Base-by-base conservation (phyloP, 2,888 invertebrate species). In the Masnerella sp. region DNA sequence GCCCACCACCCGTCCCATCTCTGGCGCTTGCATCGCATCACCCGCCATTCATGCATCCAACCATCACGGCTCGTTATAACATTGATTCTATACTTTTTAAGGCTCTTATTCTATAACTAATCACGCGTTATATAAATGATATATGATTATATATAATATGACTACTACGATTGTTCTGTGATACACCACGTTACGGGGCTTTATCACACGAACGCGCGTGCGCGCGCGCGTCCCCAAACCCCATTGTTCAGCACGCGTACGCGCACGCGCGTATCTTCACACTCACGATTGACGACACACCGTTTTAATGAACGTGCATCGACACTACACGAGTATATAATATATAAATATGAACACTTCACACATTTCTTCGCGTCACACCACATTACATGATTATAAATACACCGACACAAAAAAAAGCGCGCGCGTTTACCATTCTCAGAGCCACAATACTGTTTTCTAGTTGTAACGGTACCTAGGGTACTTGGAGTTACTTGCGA, bases 111-210 rank as follows among this genome's bases (percentile, higher is more conserved):
- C 81, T 80, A 80, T 78, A 77, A 76, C 38, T 78, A 32, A 38
- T 38, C 38, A 77, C 72, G 79, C 77, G 79, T 78, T 78, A 82
- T 82, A 83, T 75, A 79, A 77, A 82, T 80, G 77, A 77, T 80
- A 75, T 79, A 81, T 82, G 82, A 49, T 49, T 43, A 67, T 69
- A 68, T 68, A n/a, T n/a, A n/a, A n/a, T n/a, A 69, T 62, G 42
- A 85, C 82, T 85, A 85, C 80, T 84, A 86, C 85, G 83, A 87
- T 87, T 87, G 84, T 87, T 87, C 87, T 87, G 87, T 87, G 87
- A 87, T 87, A 87, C 84, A 86, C 84, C 86, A 86, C 83, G 82
- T 86, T 87, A 84, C 84, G 87, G 85, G 86, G 86, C 85, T 87
- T 87, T 85, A 87, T 87, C 87, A 87, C 87, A 83, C 61, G 11